phyloP scores from a whole-genome alignment of 2,888 invertebrate genomes.

The Sphaerophoria rueppellii region DNA sequence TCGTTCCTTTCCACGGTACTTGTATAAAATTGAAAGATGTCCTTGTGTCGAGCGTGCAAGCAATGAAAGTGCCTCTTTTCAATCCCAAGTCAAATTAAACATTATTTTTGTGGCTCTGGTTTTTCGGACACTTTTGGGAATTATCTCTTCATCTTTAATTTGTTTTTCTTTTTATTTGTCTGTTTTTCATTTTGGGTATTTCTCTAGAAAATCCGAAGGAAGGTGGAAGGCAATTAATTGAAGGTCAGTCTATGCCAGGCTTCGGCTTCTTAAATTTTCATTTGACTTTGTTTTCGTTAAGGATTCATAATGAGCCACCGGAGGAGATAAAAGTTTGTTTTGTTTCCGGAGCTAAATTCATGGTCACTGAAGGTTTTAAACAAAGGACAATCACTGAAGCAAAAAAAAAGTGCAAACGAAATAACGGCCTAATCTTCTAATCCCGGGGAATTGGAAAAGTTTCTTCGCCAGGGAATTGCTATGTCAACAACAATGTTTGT shows the following conservation, averaged over 20 bases:
- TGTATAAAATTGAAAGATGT: constrained; percentile 44
- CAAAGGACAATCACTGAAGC: background rate
- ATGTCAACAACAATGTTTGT: background rate
- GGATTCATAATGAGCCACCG: constrained; percentile 6
- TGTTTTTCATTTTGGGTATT: too few species aligned
- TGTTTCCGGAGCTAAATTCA: constrained; percentile 14
- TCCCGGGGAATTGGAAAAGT: constrained; percentile 39
- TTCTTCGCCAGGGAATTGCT: background rate
- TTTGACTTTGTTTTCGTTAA: constrained; percentile 15
- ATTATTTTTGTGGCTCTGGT: constrained; percentile 59
- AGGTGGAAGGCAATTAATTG: constrained; percentile 45
- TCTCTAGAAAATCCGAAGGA: background rate
- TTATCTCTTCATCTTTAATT: constrained; percentile 21
- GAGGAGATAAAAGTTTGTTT: constrained; percentile 3
- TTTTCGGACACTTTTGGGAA: constrained; percentile 61
- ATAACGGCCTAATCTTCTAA: constrained; percentile 29
- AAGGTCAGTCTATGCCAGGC: constrained; percentile 43
- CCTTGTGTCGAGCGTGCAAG: constrained; percentile 25
- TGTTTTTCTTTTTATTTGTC: too few species aligned
- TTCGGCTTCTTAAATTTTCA: background rate
- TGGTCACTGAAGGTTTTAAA: background rate
- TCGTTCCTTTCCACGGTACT: constrained; percentile 10
- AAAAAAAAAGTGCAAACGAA: background rate
- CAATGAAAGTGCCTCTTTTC: constrained; percentile 30
- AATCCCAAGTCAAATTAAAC: constrained; percentile 65